Evolutionary conservation across 2,888 invertebrate species (phyloP).

Genomic region (Listrodromus nycthemerus): DNA sequence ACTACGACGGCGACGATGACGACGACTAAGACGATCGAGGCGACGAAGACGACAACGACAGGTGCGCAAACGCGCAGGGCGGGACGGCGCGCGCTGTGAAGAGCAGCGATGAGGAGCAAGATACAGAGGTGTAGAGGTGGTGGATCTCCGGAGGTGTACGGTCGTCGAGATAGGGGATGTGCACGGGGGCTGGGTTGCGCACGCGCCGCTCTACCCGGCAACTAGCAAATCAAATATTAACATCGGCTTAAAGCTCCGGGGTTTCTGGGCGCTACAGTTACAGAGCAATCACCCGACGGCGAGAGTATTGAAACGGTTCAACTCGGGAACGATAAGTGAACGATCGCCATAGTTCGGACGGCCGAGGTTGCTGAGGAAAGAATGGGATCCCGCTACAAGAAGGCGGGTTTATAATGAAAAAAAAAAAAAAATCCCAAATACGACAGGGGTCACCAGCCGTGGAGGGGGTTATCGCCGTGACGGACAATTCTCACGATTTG

Average conservation of each 20-base stretch:
- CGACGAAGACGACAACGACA: conserved; percentile 41
- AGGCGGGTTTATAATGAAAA: background rate
- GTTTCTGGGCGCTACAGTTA: conserved; percentile 25
- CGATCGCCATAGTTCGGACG: background rate
- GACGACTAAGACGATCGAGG: conserved; percentile 16
- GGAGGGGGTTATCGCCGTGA: background rate
- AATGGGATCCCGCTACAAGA: background rate
- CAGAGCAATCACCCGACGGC: background rate
- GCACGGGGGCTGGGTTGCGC: conserved; percentile 43
- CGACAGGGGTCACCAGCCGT: background rate
- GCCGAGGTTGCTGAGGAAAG: background rate
- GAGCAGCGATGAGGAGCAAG: conserved; percentile 13
- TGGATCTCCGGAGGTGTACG: conserved; percentile 14
- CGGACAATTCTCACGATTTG: conserved; percentile 3
- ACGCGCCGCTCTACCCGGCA: conserved; percentile 67
- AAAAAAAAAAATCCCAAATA: background rate
- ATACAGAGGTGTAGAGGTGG: conserved; percentile 30
- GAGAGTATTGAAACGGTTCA: background rate
- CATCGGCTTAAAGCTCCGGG: conserved; percentile 56
- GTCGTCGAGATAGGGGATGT: conserved; percentile 31
- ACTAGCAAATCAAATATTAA: conserved; percentile 68
- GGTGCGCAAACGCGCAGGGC: conserved; percentile 57
- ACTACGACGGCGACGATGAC: conserved; percentile 15
- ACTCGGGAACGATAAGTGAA: background rate
- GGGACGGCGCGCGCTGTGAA: conserved; percentile 14